Percentiles rank a stretch among this genome's conserved stretches.
Evolutionary conservation across 2,113 vertebrate genomes (phyloP).

Genomic region (Urocitellus parryii): DNA sequence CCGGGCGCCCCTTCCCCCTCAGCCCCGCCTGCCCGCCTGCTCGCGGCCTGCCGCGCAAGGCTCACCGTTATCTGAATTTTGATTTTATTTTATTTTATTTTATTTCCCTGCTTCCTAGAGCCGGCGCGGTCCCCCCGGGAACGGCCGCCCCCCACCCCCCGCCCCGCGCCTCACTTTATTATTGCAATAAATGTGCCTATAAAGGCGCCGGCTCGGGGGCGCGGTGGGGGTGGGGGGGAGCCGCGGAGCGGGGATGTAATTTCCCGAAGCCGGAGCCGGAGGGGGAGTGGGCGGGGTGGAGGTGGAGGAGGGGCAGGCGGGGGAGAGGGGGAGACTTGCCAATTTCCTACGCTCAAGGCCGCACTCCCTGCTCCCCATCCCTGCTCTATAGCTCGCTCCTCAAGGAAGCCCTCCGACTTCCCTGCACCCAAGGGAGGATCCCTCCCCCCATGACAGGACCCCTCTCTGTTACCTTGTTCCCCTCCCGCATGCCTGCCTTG

Average conservation of each 20-base stretch:
- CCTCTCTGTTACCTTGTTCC: neutral
- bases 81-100: slow-evolving; percentile 85
- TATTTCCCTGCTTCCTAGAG: slow-evolving; percentile 84
- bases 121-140: slow-evolving; percentile 79
- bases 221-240: slow-evolving; percentile 30
- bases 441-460: neutral
- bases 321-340: slow-evolving; percentile 59
- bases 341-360: slow-evolving; percentile 61
- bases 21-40: slow-evolving; percentile 65
- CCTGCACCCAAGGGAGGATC: neutral
- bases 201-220: slow-evolving; percentile 82
- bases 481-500: neutral
- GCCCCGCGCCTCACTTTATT: slow-evolving; percentile 84
- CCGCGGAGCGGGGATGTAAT: slow-evolving; percentile 78
- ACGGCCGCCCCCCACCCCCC: slow-evolving; percentile 76
- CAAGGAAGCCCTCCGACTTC: neutral
- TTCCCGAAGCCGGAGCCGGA: slow-evolving; percentile 79
- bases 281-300: slow-evolving; percentile 76
- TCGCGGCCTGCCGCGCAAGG: slow-evolving; percentile 73
- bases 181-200: slow-evolving; percentile 86
- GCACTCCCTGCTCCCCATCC: slow-evolving; percentile 19
- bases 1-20: slow-evolving; percentile 45
- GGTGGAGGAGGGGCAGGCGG: slow-evolving; percentile 72
- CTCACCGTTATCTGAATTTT: slow-evolving; percentile 85
- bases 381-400: neutral